A percentile compares a stretch with the other conserved stretches of the same genome.
Conservation (phyloP, 1,140 invertebrate genomes). For the Listronotus bonariensis region DNA sequence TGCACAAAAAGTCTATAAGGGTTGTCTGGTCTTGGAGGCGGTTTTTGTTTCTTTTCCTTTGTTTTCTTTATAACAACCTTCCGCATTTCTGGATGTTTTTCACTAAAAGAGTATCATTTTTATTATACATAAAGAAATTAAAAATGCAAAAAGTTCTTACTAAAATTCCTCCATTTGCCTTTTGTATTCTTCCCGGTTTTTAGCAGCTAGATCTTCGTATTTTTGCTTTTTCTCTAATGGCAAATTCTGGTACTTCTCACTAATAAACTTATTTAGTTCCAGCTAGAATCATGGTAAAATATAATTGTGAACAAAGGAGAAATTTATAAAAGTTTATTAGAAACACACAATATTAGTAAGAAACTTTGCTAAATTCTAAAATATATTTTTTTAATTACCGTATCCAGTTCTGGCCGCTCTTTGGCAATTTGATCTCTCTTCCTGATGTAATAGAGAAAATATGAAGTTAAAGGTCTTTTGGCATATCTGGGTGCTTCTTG, state of each 20-base stretch:
- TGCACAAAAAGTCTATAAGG: constrained; percentile 30
- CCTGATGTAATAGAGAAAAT: constrained; percentile 59
- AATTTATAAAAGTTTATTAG: neutral
- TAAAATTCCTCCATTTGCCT: constrained; percentile 55
- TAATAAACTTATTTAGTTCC: constrained; percentile 57
- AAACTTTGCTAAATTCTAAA: no score
- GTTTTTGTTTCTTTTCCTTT: constrained; percentile 30
- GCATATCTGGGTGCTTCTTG: constrained; percentile 59
- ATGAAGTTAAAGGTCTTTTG: constrained; percentile 58
- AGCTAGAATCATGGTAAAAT: constrained; percentile 44
- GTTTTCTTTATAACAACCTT: constrained; percentile 20
- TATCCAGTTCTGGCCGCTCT: constrained; percentile 56
- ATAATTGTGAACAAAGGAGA: neutral
- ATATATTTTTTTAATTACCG: constrained; percentile 42
- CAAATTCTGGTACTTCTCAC: constrained; percentile 57
- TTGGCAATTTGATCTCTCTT: constrained; percentile 55
- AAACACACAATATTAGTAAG: no score
- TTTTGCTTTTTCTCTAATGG: constrained; percentile 57
- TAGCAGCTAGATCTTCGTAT: constrained; percentile 52
- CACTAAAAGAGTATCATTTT: constrained; percentile 31
- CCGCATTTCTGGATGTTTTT: constrained; percentile 39
- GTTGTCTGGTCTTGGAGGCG: constrained; percentile 31
- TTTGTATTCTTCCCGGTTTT: constrained; percentile 53
- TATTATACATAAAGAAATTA: constrained; percentile 2
- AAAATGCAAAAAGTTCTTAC: constrained; percentile 47